Base-by-base conservation (phyloP, 2,113 vertebrate genomes). In the Leptocoma aspasia region DNA sequence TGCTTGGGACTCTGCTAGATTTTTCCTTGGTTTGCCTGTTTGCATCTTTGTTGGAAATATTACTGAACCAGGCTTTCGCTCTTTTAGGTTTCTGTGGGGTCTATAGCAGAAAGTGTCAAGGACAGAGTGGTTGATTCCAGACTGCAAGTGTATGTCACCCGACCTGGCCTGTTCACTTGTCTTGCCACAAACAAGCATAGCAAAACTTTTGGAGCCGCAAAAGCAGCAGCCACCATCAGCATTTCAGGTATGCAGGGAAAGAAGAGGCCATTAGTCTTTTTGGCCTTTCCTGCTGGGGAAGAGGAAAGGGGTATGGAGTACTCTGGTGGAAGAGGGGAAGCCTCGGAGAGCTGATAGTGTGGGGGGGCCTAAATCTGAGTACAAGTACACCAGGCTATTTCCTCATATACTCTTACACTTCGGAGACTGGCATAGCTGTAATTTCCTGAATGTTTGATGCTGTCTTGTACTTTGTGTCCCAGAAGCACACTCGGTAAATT, bases 121-220 rank as follows among this genome's bases (percentile, higher is more conserved):
- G 99, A 98, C 71, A 98, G 99, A 82, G 97, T 99, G 83, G 98
- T 99, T 73, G 97, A 99, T 71, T 99, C 99, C 16, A 97, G 98
- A 61, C 97, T 99, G 23, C 98, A 98, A 63, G 98, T 99, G 49
- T 98, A 98, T 0, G 98, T 99, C 83, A 99, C 98, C 49, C 98
- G 98, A 70, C 99, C 99, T 3, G 98, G 99, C 57, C 98, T 99
- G 37, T 99, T 99, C 95, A 99, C 99, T 7, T 99, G 99, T 57
- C 97, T 99, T 31, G 99, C 99, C 65, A 99, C 98, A 5, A 99
- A 99, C 93, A 98, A 98, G 53, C 99, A 99, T 64, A 99, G 98
- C 27, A 99, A 99, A n/a, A 99, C 98, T 47, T 98, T 98, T 15
- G 99, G 98, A 79, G 99, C 99, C 0, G 99, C 98, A 64, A 99